phyloP scores from a whole-genome alignment of 2,888 invertebrate genomes.

The Drosophila paramelanica region DNA sequence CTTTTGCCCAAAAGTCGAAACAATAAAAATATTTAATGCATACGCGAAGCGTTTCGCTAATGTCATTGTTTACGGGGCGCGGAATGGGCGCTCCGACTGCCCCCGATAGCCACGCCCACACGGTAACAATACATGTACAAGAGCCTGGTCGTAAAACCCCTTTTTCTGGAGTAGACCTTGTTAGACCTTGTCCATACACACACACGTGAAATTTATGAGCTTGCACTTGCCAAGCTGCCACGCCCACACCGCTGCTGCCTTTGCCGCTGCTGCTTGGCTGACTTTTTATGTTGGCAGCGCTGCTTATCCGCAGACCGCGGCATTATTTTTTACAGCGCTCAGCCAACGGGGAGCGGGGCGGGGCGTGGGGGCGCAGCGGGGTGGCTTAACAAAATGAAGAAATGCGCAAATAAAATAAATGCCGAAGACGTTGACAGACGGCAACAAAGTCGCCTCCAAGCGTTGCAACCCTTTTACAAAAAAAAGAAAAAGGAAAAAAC shows the following conservation, averaged over 20 bases:
- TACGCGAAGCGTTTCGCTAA: conserved; percentile 44
- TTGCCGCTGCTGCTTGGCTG: conserved; percentile 5
- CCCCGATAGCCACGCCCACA: conserved; percentile 5
- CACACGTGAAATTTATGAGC: conserved; percentile 67
- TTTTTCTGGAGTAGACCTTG: conserved; percentile 20
- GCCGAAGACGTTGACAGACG: conserved; percentile 40
- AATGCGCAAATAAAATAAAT: conserved; percentile 57
- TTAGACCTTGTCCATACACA: background rate
- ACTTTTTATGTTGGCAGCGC: conserved; percentile 41
- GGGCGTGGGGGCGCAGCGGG: background rate
- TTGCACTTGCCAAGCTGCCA: conserved; percentile 46
- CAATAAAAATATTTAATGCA: conserved; percentile 80
- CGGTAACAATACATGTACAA: conserved; percentile 30
- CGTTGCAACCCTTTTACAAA: background rate
- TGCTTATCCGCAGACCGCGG: conserved; percentile 59
- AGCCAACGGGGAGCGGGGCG: background rate
- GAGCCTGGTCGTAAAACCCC: conserved; percentile 43
- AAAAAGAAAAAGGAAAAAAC: background rate
- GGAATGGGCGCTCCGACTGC: background rate
- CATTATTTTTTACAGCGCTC: conserved; percentile 45
- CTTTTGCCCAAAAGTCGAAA: conserved; percentile 44
- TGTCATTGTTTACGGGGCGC: conserved; percentile 56
- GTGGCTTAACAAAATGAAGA: conserved; percentile 30
- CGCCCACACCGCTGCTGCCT: conserved; percentile 43
- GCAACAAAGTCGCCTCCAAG: background rate